phyloP scores from a whole-genome alignment of 2,113 vertebrate species.

The Hemiscyllium ocellatum region DNA sequence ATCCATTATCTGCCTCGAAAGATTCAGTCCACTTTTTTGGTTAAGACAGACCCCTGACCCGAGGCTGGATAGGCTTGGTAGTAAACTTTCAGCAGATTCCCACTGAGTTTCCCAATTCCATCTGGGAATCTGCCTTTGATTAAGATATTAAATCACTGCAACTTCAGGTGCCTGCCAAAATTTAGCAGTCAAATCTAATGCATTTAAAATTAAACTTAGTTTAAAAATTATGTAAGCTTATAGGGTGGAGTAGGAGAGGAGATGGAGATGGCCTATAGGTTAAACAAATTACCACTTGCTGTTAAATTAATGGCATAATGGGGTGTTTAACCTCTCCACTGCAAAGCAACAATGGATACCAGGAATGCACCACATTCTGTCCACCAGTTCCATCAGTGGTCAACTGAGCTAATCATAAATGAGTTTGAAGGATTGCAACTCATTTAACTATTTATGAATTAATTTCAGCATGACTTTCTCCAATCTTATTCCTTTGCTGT shows the following conservation, averaged over 20 bases:
- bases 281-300: background rate
- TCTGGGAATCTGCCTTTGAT: background rate
- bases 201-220: background rate
- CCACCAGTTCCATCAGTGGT: background rate
- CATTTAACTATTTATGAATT: background rate
- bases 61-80: background rate
- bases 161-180: background rate
- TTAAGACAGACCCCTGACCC: background rate
- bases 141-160: background rate
- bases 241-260: rapidly evolving
- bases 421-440: background rate
- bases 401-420: background rate
- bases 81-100: background rate
- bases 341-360: background rate
- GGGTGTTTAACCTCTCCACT: background rate
- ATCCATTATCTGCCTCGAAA: too few species aligned
- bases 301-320: background rate
- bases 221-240: background rate
- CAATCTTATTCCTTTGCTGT: background rate
- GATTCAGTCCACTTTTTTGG: too few species aligned
- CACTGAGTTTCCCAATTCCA: background rate
- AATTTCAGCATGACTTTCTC: background rate
- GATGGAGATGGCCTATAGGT: background rate
- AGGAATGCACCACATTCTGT: background rate
- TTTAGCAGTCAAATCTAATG: background rate